phyloP scores from a whole-genome alignment of 2,113 vertebrate species.

The Cromileptes altivelis region DNA sequence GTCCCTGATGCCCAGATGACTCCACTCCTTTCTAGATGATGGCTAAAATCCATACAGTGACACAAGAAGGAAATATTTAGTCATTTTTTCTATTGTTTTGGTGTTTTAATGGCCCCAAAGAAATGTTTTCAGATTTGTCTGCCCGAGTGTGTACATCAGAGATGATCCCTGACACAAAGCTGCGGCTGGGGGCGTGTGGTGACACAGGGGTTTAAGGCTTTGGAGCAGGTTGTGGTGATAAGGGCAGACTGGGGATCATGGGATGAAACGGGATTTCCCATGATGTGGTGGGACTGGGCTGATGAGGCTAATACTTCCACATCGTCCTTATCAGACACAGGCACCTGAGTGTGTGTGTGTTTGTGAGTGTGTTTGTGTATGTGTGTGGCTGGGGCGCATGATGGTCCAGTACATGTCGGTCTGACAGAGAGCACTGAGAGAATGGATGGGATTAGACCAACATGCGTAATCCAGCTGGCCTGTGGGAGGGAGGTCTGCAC shows the following conservation, averaged over 20 bases:
- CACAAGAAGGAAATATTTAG: background rate
- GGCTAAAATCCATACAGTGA: background rate
- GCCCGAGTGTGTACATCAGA: slow-evolving; percentile 36
- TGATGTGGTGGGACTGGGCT: slow-evolving; percentile 37
- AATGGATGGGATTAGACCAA: slow-evolving; percentile 78
- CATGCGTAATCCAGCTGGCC: slow-evolving; percentile 75
- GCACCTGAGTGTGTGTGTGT: slow-evolving; percentile 57
- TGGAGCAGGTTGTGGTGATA: slow-evolving; percentile 62
- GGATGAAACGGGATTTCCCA: slow-evolving; percentile 63
- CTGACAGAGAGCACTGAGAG: slow-evolving; percentile 42
- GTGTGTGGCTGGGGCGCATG: slow-evolving; percentile 4
- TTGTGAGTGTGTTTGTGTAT: slow-evolving; percentile 1
- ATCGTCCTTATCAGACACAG: slow-evolving; percentile 66
- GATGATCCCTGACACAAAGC: slow-evolving; percentile 64
- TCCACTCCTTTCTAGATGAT: too few relatives aligned
- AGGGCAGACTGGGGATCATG: slow-evolving; percentile 62
- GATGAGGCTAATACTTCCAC: slow-evolving; percentile 62
- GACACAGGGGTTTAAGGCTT: slow-evolving; percentile 68
- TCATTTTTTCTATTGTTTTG: background rate
- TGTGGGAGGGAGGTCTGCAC: slow-evolving; percentile 49
- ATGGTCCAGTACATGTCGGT: slow-evolving; percentile 49
- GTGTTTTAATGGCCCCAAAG: background rate
- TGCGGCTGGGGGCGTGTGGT: slow-evolving; percentile 23
- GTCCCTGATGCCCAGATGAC: background rate
- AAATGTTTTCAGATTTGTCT: slow-evolving; percentile 18